Evolutionary conservation across 2,113 vertebrate species (phyloP), one percentile per base, ranked within the genome.

Genomic region (Clinocottus analis): DNA sequence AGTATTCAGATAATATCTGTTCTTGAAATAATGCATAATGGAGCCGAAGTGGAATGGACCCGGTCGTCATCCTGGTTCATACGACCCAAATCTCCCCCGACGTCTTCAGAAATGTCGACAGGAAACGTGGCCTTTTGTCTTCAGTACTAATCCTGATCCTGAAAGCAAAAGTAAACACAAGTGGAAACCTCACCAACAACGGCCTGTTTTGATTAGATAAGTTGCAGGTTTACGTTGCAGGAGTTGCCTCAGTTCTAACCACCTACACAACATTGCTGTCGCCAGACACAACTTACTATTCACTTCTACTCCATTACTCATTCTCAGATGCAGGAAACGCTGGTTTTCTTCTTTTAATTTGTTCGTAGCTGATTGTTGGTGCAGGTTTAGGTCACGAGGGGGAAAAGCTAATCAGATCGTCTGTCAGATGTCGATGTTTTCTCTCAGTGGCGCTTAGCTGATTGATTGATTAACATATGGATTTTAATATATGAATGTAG

Each of bases 121-220:
- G 88, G 91, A 92, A 89, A 87, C 83, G 60, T 77, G 84, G 86
- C 51, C 86, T 78, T 85, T 89, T 92, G 90, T 91, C 86, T 91
- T 62, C 55, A 55, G 67, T 68, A n/a, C 68, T 77, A 85, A 88
- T 81, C 81, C 77, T 76, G 72, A 77, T 88, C 77, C 79, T 80
- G 68, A 86, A 87, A 86, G 71, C 72, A 86, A 85, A 89, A 87
- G 82, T 79, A 89, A 87, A 90, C 81, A 77, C 51, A 53, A n/a
- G 49, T 72, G 59, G 41, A 75, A 81, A 74, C 29, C 25, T 80
- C 47, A 79, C 39, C 29, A 74, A 60, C 80, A 70, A 25, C 74
- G 71, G 78, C 58, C 74, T 76, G 75, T 62, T 84, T 78, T 80
- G 56, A 83, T 74, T 51, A 77, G 72, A 81, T 60, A 19, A n/a